Evolutionary conservation across 1,140 invertebrate species (phyloP), one percentile per base, ranked within the genome.

Genomic region (Agrilus planipennis): DNA sequence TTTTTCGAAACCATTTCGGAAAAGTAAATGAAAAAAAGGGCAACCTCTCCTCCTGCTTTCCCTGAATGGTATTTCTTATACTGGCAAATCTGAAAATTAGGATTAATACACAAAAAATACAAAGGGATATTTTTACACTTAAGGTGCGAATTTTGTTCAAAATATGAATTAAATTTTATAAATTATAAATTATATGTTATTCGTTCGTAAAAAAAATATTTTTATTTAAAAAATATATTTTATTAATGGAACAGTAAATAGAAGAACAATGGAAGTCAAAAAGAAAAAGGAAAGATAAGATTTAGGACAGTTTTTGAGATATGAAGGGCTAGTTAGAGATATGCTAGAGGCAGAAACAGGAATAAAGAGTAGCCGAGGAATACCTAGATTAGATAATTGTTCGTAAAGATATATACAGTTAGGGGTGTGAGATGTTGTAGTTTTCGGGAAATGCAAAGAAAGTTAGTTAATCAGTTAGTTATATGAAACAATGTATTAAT

Each of bases 31-130:
- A 78, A 59, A 93, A 87, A 47, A 89, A 81, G 0, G 89, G 89
- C 19, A 92, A 50, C 4, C 89, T 70, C 54, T 94, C 89, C 58
- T 94, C 89, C 45, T 87, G 74, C 63, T 90, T 89, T 1, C 88
- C 89, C 61, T 91, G 87, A 7, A 89, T 65, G 0, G 87, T 90
- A 48, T 84, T 77, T 1, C 89, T 73, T 6, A 92, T 78, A 32
- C 77, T 70, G 1, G 83, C 75, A 63, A 89, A 90, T 52, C 84
- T 83, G 44, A 15, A 63, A 55, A 52, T 46, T 39, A 50, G 23
- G 7, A 27, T 27, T 27, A 27, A 12, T 27, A n/a, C n/a, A n/a
- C n/a, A n/a, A n/a, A n/a, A n/a, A n/a, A n/a, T 27, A 27, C 23
- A 27, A 7, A 7, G 7, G 7, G 23, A 27, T 9, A 27, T 27